phyloP scores from a whole-genome alignment of 2,113 vertebrate genomes.

The Melanerpes aurifrons region DNA sequence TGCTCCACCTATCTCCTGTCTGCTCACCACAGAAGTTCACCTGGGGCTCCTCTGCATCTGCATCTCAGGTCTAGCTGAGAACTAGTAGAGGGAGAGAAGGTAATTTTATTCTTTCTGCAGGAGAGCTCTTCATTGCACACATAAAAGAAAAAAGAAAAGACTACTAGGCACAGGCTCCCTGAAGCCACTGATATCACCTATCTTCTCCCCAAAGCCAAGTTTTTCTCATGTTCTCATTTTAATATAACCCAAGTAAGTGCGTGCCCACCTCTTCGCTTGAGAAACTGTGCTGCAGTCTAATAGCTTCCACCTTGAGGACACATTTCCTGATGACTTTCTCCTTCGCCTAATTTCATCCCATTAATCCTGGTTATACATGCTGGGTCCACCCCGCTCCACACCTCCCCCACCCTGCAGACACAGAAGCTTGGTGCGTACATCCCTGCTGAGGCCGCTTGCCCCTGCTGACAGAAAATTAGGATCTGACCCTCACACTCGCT shows the following conservation, averaged over 20 bases:
- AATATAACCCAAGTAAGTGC: fast-evolving
- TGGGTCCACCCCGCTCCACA: fast-evolving
- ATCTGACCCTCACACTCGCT: neutral
- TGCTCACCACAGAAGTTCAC: neutral
- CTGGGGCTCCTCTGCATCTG: neutral
- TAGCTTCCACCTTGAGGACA: slow-evolving; percentile 49
- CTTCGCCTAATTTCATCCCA: slow-evolving; percentile 26
- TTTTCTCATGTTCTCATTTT: neutral
- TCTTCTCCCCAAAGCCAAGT: neutral
- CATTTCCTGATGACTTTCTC: slow-evolving; percentile 14
- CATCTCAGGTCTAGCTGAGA: neutral
- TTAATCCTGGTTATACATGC: slow-evolving; percentile 11
- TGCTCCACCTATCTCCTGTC: neutral
- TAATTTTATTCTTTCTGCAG: neutral
- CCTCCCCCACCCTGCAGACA: neutral
- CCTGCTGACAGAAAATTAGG: neutral
- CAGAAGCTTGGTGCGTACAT: neutral
- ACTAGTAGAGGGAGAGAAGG: neutral
- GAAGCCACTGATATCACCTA: neutral
- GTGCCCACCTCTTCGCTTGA: fast-evolving
- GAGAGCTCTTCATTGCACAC: neutral
- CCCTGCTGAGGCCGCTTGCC: neutral
- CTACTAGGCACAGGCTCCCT: neutral
- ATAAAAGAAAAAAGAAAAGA: neutral
- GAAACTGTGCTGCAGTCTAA: neutral